phyloP scores from a whole-genome alignment of 2,797 vertebrate genomes.

The Coregonus sp. region DNA sequence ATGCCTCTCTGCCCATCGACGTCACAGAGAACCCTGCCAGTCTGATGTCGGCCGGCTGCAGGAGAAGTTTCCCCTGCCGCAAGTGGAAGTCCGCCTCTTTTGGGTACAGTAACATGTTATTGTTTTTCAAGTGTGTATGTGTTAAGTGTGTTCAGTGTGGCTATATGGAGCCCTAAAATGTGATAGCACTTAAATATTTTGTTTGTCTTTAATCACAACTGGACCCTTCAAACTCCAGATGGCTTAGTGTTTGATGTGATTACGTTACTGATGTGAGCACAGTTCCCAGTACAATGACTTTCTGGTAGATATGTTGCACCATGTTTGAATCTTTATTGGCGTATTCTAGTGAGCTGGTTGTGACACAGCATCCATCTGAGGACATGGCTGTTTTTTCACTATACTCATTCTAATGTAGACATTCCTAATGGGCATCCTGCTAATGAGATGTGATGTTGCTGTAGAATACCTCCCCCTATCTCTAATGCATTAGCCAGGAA shows the following conservation, averaged over 20 bases:
- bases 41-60: constrained; percentile 56
- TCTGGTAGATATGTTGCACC: background rate
- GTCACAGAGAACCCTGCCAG: constrained; percentile 55
- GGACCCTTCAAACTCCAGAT: background rate
- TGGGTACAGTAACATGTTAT: constrained; percentile 70
- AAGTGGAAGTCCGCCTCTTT: constrained; percentile 79
- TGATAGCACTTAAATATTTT: background rate
- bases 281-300: background rate
- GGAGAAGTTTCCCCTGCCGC: constrained; percentile 65
- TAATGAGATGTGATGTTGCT: constrained; percentile 54
- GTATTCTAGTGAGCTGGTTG: constrained; percentile 27
- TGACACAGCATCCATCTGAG: constrained; percentile 34
- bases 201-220: background rate
- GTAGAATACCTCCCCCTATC: constrained; percentile 29
- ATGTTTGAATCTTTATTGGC: background rate
- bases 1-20: constrained; percentile 71
- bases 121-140: background rate
- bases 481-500: constrained; percentile 44
- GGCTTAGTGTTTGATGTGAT: background rate
- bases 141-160: background rate
- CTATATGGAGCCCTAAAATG: background rate
- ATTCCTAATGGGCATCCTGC: constrained; percentile 45
- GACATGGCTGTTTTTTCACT: constrained; percentile 19
- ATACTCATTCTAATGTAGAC: constrained; percentile 20
- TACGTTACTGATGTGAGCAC: background rate